A percentile compares a stretch with the other conserved stretches of the same genome.
These are phyloP conservation scores for Oreotrochilus melanogaster DNA, from an alignment of 2,113 vertebrate species.

Conservation along the genomic window DNA sequence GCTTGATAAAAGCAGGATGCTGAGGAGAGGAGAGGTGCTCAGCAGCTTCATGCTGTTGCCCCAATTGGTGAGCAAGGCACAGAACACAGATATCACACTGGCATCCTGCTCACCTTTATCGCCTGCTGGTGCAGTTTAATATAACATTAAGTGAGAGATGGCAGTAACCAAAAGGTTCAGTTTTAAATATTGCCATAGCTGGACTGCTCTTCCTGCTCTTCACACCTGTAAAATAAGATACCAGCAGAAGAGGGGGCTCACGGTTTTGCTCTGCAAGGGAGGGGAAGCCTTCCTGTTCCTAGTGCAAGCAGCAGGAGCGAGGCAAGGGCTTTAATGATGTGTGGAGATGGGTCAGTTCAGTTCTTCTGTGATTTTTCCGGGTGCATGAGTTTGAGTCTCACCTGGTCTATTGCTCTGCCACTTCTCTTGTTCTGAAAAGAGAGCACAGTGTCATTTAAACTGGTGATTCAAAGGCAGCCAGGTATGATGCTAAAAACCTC, in stretches of 20 bases:
- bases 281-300: neutral
- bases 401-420: constrained; percentile 14
- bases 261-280: neutral
- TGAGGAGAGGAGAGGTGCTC: accelerated
- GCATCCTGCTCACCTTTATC: neutral
- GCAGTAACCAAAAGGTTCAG: neutral
- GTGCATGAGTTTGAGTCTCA: neutral
- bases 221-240: neutral
- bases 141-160: neutral
- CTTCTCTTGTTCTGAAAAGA: constrained; percentile 11
- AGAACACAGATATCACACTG: neutral
- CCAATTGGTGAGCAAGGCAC: accelerated
- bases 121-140: neutral
- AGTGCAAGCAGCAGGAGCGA: neutral
- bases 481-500: constrained; percentile 50
- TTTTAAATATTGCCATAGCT: neutral
- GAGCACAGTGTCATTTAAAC: constrained; percentile 27
- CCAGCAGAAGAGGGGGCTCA: neutral
- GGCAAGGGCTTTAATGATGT: neutral
- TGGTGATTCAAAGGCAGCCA: constrained; percentile 39
- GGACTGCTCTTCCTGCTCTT: neutral
- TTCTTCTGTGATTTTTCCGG: neutral
- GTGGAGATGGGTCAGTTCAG: neutral
- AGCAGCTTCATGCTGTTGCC: neutral
- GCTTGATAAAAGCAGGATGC: neutral